Evolutionary conservation across 2,113 vertebrate genomes (phyloP).

Genomic region (Octodon degus): DNA sequence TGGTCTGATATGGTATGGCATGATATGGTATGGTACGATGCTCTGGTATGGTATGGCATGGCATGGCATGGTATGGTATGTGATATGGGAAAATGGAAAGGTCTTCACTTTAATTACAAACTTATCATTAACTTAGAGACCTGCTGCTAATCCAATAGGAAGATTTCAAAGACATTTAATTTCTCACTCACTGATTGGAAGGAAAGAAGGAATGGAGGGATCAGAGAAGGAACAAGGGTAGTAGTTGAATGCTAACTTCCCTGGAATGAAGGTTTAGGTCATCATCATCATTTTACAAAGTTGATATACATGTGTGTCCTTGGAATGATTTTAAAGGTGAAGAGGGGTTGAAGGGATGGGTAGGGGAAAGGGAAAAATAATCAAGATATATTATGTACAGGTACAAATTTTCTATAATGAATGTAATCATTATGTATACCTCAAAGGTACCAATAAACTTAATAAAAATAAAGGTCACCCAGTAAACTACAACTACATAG

Average conservation of each 20-base stretch:
- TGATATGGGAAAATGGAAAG: slow-evolving; percentile 19
- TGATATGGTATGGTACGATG: too few species aligned
- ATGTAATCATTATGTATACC: too few species aligned
- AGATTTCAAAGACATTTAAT: slow-evolving; percentile 9
- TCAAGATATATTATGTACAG: too few species aligned
- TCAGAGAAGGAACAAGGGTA: background rate
- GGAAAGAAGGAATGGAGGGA: background rate
- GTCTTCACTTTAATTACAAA: slow-evolving; percentile 40
- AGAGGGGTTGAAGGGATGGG: background rate
- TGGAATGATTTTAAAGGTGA: slow-evolving; percentile 26
- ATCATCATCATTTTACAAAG: background rate
- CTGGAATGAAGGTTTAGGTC: background rate
- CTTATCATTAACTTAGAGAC: slow-evolving; percentile 20
- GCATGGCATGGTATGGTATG: background rate
- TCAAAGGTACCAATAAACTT: too few species aligned
- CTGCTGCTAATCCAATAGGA: slow-evolving; percentile 1
- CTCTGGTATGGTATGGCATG: too few species aligned
- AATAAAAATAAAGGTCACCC: too few species aligned
- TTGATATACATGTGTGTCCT: background rate
- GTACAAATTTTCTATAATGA: too few species aligned
- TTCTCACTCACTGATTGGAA: background rate
- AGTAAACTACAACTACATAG: background rate
- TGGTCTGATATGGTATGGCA: too few species aligned
- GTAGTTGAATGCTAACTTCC: background rate
- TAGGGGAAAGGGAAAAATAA: too few species aligned